These are phyloP conservation scores for human DNA, from an alignment of 2,113 vertebrate genomes.

Conservation along the genomic window GRCh38 chr17:29820001-29820500, in stretches of 20 bases:
- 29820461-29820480: neutral
- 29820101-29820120: conserved; percentile 9
- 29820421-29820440: neutral
- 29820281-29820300: neutral
- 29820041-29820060: too few relatives aligned
- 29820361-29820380: neutral
- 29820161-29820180: conserved; percentile 12
- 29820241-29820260: neutral
- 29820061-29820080: too few relatives aligned
- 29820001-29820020: conserved; percentile 7
- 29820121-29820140: neutral
- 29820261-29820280: conserved; percentile 3
- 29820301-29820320: conserved; percentile 13
- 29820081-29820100: neutral
- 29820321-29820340: neutral
- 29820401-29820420: neutral
- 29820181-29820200: neutral
- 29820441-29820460: neutral
- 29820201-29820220: neutral
- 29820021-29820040: neutral
- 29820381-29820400: neutral
- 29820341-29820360: conserved; percentile 6
- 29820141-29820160: conserved; percentile 27
- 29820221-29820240: conserved; percentile 45
- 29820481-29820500: neutral